Evolutionary conservation across 2,797 vertebrate genomes (phyloP).

Genomic region (Philypnodon macrostomus): DNA sequence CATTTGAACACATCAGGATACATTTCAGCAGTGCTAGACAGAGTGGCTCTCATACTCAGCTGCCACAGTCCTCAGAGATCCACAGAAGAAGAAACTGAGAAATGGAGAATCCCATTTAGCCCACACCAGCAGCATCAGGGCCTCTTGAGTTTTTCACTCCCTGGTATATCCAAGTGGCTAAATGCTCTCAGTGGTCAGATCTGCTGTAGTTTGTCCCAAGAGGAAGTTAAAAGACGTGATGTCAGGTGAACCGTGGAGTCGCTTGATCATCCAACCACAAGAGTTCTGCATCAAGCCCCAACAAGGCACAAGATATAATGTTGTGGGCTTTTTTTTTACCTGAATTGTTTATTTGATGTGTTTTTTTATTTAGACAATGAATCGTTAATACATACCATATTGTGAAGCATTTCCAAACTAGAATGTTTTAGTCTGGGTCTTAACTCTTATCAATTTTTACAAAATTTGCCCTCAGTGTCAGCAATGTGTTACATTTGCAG

Average conservation of each 20-base stretch:
- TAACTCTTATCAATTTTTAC: too few species aligned
- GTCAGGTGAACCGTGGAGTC: conserved; percentile 34
- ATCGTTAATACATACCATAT: too few species aligned
- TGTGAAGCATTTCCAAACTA: too few species aligned
- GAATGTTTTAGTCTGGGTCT: too few species aligned
- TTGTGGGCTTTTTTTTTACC: too few species aligned
- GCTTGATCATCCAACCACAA: conserved; percentile 40
- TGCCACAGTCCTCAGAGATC: conserved; percentile 66
- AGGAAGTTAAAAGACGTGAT: conserved; percentile 25
- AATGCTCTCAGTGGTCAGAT: conserved; percentile 60
- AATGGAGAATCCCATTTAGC: conserved; percentile 65
- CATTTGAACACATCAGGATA: conserved; percentile 64
- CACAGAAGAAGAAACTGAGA: conserved; percentile 59
- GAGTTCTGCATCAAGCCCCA: too few species aligned
- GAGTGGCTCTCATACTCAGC: conserved; percentile 64
- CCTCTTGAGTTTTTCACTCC: conserved; percentile 59
- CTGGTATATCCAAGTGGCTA: conserved; percentile 62
- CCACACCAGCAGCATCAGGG: too few species aligned
- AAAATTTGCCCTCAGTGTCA: too few species aligned
- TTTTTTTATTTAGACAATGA: too few species aligned
- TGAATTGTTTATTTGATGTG: too few species aligned
- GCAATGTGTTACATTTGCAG: too few species aligned
- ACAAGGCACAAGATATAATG: too few species aligned
- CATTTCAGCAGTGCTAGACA: conserved; percentile 62
- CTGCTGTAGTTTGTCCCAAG: conserved; percentile 30